Percentiles rank a stretch among this genome's conserved stretches.
phyloP scores from a whole-genome alignment of 2,797 vertebrate species.

The Emys orbicularis region DNA sequence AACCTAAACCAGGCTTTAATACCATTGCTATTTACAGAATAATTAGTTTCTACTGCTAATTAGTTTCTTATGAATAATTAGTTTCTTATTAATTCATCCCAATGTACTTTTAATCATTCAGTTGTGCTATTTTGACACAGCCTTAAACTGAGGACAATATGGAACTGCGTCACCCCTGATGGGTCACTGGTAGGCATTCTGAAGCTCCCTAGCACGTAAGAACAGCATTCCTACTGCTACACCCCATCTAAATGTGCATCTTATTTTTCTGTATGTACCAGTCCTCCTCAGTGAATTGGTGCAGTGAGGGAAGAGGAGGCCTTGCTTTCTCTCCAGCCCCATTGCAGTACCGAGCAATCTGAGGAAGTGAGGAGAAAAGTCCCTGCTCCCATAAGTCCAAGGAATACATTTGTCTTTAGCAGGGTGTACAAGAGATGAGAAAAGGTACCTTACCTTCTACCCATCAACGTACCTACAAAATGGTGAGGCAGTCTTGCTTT shows the following conservation, averaged over 20 bases:
- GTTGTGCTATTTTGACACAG: background rate
- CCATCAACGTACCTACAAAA: background rate
- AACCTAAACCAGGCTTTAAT: background rate
- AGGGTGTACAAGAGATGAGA: background rate
- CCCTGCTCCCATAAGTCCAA: background rate
- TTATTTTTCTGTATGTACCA: background rate
- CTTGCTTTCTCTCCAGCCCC: background rate
- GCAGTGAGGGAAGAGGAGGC: background rate
- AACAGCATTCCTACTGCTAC: background rate
- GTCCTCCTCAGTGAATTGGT: background rate
- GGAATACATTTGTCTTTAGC: background rate
- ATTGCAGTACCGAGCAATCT: background rate
- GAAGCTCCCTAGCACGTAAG: background rate
- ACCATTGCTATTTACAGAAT: background rate
- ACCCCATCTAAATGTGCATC: background rate
- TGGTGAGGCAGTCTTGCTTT: background rate
- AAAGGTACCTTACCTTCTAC: background rate
- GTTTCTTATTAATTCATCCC: background rate
- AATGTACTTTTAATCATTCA: conserved; percentile 8
- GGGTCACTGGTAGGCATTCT: background rate
- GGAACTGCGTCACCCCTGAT: rapidly evolving
- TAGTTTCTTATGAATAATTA: background rate
- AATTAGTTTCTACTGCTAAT: background rate
- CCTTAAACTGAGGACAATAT: background rate
- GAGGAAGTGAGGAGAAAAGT: background rate